Evolutionary conservation across 37 sponge, comb jelly and placozoan species (phyloP).

Genomic region (Hormiphora californensis): DNA sequence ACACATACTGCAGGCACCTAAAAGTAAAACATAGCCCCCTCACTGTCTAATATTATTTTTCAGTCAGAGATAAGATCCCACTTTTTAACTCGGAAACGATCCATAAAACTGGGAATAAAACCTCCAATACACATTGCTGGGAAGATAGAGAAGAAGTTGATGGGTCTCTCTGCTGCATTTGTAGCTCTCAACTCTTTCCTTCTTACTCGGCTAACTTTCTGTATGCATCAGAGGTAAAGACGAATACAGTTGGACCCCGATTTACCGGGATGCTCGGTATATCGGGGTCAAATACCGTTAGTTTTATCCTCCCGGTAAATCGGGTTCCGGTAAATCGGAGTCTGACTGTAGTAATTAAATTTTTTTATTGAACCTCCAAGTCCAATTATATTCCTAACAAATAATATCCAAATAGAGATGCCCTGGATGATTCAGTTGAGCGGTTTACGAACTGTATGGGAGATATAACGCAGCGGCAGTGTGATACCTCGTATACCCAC

Average conservation of each 20-base stretch:
- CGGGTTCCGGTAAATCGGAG: no score
- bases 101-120: not conserved
- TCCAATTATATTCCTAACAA: no score
- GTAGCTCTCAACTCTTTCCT: not conserved
- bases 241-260: no score
- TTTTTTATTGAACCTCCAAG: no score
- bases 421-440: not conserved
- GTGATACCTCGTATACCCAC: not conserved
- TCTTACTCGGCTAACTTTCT: not conserved
- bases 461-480: not conserved
- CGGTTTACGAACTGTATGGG: not conserved
- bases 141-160: slow-evolving; percentile 21
- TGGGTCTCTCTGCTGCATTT: not conserved
- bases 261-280: no score
- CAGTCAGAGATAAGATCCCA: not conserved
- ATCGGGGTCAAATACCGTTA: no score
- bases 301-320: no score
- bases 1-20: not conserved
- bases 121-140: not conserved
- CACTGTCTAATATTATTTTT: no score
- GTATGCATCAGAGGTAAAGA: slow-evolving; percentile 9
- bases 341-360: no score
- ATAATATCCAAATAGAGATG: no score
- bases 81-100: not conserved
- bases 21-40: no score